Conservation (phyloP, 2,888 invertebrate genomes). For the Rapana venosa region DNA sequence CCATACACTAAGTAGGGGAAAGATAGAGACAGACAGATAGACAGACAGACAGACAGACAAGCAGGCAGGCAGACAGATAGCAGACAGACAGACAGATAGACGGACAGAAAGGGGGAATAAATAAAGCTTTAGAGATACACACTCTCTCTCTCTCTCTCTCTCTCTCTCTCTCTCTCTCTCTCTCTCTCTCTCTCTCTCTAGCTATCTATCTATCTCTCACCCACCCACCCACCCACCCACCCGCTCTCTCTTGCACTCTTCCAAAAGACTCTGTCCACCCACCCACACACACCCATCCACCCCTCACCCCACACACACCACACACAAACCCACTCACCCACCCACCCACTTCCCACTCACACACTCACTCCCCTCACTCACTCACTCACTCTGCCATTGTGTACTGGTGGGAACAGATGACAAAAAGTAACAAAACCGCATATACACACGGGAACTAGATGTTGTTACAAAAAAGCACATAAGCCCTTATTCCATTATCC, state of each 20-base stretch:
- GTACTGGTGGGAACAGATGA: no score
- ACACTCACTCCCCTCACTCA: neutral
- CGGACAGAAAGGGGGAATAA: no score
- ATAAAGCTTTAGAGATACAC: no score
- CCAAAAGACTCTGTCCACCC: neutral
- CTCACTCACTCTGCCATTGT: neutral
- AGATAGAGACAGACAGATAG: no score
- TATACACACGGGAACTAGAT: no score
- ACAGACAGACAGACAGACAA: no score
- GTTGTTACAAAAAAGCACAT: no score
- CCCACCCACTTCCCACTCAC: neutral
- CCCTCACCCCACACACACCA: neutral
- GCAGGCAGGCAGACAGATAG: no score
- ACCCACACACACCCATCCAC: neutral
- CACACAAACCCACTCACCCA: neutral
- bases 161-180: neutral
- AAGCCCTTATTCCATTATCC: no score
- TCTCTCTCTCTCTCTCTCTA: neutral
- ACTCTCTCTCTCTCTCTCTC: neutral
- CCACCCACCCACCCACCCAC: neutral
- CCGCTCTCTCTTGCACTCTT: neutral
- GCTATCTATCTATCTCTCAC: neutral
- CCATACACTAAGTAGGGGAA: no score
- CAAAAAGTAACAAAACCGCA: no score
- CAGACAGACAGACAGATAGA: no score